A percentile compares a stretch with the other conserved stretches of the same genome.
phyloP scores from a whole-genome alignment of 2,113 vertebrate species.

The Dicaeum eximium region DNA sequence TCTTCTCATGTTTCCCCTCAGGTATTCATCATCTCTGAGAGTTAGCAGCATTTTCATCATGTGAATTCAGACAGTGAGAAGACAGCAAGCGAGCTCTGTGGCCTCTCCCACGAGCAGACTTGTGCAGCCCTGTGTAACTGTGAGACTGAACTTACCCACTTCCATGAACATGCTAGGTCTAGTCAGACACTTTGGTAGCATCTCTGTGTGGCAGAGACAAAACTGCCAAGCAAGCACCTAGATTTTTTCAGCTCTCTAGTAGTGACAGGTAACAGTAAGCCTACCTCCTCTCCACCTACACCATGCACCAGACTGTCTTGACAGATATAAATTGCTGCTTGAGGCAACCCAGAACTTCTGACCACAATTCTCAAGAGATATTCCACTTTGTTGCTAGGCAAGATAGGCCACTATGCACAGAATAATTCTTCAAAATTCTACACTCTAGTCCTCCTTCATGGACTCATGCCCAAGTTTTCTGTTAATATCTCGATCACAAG shows the following conservation, averaged over 20 bases:
- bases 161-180: background rate
- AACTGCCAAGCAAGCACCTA: background rate
- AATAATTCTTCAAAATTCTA: conserved; percentile 27
- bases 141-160: background rate
- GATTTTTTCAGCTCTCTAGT: background rate
- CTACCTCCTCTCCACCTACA: background rate
- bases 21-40: background rate
- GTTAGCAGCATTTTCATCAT: background rate
- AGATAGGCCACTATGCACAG: conserved; percentile 23
- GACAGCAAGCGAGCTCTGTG: background rate
- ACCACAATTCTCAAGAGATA: background rate
- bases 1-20: background rate
- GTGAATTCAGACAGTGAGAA: background rate
- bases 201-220: background rate
- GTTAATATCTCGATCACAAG: conserved; percentile 60
- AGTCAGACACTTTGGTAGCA: background rate
- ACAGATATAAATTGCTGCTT: background rate
- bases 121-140: background rate
- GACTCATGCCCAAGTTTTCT: conserved; percentile 53
- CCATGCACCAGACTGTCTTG: background rate
- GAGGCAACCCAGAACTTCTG: conserved; percentile 1
- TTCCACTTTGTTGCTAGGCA: conserved; percentile 48
- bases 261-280: background rate
- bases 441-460: conserved; percentile 26
- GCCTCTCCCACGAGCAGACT: background rate